Percentiles rank a stretch among this genome's conserved stretches.
These are phyloP conservation scores for Erythrocercus mccallii DNA, from an alignment of 2,113 vertebrate genomes.

Conservation along the genomic window DNA sequence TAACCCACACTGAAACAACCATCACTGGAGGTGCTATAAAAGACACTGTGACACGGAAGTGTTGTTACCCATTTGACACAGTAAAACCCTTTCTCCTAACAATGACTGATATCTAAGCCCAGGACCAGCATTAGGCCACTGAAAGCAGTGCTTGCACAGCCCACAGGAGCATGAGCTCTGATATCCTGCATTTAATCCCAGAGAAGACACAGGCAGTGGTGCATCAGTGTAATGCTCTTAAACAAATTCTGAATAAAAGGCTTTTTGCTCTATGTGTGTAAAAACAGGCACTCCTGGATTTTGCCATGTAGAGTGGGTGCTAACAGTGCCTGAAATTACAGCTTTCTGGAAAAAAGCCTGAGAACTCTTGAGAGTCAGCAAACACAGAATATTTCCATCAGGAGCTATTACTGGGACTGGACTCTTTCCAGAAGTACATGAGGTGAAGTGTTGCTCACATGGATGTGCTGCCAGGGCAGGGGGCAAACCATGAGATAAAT, in stretches of 20 bases:
- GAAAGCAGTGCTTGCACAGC: not conserved
- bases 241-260: not conserved
- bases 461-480: conserved; percentile 28
- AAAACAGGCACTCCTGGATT: not conserved
- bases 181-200: not conserved
- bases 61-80: not conserved
- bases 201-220: not conserved
- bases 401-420: not conserved
- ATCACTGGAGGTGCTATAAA: not conserved
- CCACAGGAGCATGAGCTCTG: not conserved
- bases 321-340: not conserved
- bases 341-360: not conserved
- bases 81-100: no score
- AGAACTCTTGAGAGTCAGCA: not conserved
- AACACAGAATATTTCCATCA: not conserved
- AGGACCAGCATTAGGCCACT: not conserved
- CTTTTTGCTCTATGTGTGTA: not conserved
- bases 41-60: not conserved
- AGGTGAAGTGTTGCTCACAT: not conserved
- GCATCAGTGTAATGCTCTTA: fast-evolving
- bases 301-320: not conserved
- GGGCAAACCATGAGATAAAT: conserved; percentile 46
- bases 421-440: not conserved
- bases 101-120: not conserved
- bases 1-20: not conserved